phyloP scores from a whole-genome alignment of 2,888 invertebrate genomes.

The Augiades crinisus region DNA sequence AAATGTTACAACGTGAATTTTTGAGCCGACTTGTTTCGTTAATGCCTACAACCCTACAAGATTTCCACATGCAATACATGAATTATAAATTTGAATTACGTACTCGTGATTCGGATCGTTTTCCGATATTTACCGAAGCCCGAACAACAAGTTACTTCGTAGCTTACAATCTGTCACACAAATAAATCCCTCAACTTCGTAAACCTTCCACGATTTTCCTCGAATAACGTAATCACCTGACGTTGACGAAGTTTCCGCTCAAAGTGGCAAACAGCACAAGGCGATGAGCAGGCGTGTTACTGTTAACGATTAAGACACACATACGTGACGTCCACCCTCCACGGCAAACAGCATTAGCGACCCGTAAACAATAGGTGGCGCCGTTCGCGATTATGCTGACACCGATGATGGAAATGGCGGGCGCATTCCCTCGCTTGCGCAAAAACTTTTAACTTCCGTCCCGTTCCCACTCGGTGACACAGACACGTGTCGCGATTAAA shows the following conservation, averaged over 20 bases:
- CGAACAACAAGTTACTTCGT: slow-evolving; percentile 41
- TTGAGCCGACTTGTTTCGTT: neutral
- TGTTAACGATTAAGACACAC: slow-evolving; percentile 76
- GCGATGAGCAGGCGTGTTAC: slow-evolving; percentile 63
- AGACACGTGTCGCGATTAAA: slow-evolving; percentile 12
- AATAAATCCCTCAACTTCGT: slow-evolving; percentile 50
- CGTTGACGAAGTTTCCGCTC: slow-evolving; percentile 54
- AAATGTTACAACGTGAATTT: slow-evolving; percentile 37
- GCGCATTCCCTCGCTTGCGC: slow-evolving; percentile 23
- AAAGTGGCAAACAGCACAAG: slow-evolving; percentile 58
- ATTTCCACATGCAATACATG: slow-evolving; percentile 49
- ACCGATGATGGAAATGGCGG: slow-evolving; percentile 30
- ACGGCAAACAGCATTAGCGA: slow-evolving; percentile 72
- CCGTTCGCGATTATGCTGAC: slow-evolving; percentile 56
- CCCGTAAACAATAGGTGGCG: slow-evolving; percentile 65
- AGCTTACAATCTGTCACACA: slow-evolving; percentile 51
- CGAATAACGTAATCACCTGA: slow-evolving; percentile 58
- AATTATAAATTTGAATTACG: slow-evolving; percentile 54
- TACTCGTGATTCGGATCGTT: slow-evolving; percentile 44
- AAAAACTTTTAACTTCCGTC: slow-evolving; percentile 47
- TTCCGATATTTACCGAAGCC: slow-evolving; percentile 50
- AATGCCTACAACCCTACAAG: slow-evolving; percentile 33
- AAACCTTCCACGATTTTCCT: slow-evolving; percentile 37
- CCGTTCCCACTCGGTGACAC: slow-evolving; percentile 22
- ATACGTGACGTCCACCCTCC: slow-evolving; percentile 62